These are phyloP conservation scores for Melierax canorus DNA, from an alignment of 2,113 vertebrate species.

Conservation along the genomic window DNA sequence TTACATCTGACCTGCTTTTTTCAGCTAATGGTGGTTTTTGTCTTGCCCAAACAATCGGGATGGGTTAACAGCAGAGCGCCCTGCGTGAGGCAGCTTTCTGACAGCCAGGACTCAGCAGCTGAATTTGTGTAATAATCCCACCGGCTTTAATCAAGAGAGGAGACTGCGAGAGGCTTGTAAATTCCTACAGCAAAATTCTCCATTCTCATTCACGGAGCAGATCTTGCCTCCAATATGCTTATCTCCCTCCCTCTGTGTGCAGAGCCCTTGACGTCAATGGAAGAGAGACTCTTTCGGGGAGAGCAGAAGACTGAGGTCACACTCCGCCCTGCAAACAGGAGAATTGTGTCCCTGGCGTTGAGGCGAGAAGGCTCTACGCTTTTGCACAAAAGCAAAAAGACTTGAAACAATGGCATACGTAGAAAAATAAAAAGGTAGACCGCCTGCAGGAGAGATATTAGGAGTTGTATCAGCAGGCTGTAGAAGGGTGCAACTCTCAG, in stretches of 20 bases:
- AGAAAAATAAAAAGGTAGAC: neutral
- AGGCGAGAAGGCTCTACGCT: neutral
- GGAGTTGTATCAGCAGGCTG: slow-evolving; percentile 14
- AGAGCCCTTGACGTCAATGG: slow-evolving; percentile 69
- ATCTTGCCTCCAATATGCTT: slow-evolving; percentile 51
- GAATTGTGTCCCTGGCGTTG: neutral
- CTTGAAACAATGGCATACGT: neutral
- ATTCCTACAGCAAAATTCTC: slow-evolving; percentile 64
- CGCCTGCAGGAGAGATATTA: neutral
- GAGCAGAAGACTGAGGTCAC: slow-evolving; percentile 54
- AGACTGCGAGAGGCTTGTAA: slow-evolving; percentile 38
- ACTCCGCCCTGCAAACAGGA: neutral
- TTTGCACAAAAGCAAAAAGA: neutral
- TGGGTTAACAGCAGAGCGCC: neutral
- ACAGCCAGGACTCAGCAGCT: neutral
- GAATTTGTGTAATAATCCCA: slow-evolving; percentile 34
- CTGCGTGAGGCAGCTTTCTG: neutral
- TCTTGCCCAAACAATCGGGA: neutral
- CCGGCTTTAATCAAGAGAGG: slow-evolving; percentile 47
- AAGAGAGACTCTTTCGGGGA: slow-evolving; percentile 49
- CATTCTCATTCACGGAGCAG: slow-evolving; percentile 37
- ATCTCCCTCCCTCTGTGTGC: slow-evolving; percentile 55
- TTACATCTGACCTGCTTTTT: neutral
- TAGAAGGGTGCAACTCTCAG: neutral
- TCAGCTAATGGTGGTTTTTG: neutral